Base-by-base conservation (phyloP, 2,113 vertebrate genomes). In the Tachysurus fulvidraco region DNA sequence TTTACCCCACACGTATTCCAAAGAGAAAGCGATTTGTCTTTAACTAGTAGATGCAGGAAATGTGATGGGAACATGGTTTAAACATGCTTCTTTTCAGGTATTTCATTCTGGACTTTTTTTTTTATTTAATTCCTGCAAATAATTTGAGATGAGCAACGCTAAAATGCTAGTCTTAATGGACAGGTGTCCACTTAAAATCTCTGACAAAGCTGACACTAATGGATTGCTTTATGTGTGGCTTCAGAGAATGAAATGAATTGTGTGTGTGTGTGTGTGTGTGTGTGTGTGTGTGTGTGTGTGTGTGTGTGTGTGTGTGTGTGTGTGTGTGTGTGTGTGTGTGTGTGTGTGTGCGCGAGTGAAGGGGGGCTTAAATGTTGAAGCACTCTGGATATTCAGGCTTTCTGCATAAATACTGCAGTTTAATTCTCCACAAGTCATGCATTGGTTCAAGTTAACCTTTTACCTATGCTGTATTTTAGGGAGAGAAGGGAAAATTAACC, bases 141-240 rank as follows among this genome's bases (percentile, higher is more conserved):
- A 92, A 95, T 93, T 93, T 90, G 91, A 92, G 92, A 94, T 93
- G 94, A 94, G 91, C 92, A 62, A 77, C 71, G 90, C 91, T 92
- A 89, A 91, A 94, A 92, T 88, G 89, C 90, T 91, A 89, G 91
- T 92, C 93, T 94, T 95, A 95, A 95, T 95, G 94, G 94, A 94
- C 94, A 94, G 94, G 94, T 95, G 94, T 95, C 94, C 95, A 95
- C 94, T 95, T 95, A 94, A 94, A 95, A 93, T 93, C 93, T 93
- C 89, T 88, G 88, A 91, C 92, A 93, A 92, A 93, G 92, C 94
- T 95, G 94, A 95, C 94, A 95, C 94, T 96, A 95, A 96, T 96
- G 95, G 95, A 96, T 95, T 95, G 94, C 93, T 95, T 95, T 94
- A 93, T 94, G 93, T 94, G 92, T 91, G 91, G 92, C 91, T 93